Evolutionary conservation across 64 coral and sea anemone species (phyloP), one percentile per base, ranked within the genome.

Genomic region (Astreopora myriophthalma): DNA sequence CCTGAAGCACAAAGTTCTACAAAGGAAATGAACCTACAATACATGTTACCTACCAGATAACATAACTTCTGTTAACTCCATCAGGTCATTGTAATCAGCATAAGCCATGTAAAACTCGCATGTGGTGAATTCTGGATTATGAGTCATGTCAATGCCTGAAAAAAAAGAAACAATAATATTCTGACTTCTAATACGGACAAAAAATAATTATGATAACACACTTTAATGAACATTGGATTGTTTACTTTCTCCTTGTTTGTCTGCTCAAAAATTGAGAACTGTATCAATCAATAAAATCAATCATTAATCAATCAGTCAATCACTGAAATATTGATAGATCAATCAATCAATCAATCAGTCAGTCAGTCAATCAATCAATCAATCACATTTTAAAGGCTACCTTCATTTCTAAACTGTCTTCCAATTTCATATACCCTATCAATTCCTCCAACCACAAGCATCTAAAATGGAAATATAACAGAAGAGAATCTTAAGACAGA

Each of bases 21-120:
- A 65, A 6, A 27, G 0, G 22, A 8, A 34, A 40, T 3, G 44
- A 8, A 44, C 40, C 11, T 44, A 13, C 51, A 13, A 55, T 55
- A 10, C 61, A 1, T 0, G 52, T 10, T 42, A 92, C 94, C 88
- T 25, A 96, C 94, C 94, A 71, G 96, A 95, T 28, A 98, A 40
- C 96, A 98, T 93, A 20, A 91, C 29, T 52, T 98, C 96, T 61
- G 93, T 98, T 19, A 98, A 89, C 34, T 89, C 60, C 96, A 98
- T 98, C 17, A 98, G 82, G 27, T 98, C 96, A 85, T 92, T 95
- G 52, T 98, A 98, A 80, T 98, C 96, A 17, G 96, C 96, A 92
- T 98, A 98, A 8, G 96, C 93, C 96, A 98, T 98, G 85, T 95
- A 95, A 68, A 98, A 98, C 74, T 95, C 96, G 70, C 96, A 98